phyloP scores from a whole-genome alignment of 2,888 invertebrate genomes.

The Apotomis capreana region DNA sequence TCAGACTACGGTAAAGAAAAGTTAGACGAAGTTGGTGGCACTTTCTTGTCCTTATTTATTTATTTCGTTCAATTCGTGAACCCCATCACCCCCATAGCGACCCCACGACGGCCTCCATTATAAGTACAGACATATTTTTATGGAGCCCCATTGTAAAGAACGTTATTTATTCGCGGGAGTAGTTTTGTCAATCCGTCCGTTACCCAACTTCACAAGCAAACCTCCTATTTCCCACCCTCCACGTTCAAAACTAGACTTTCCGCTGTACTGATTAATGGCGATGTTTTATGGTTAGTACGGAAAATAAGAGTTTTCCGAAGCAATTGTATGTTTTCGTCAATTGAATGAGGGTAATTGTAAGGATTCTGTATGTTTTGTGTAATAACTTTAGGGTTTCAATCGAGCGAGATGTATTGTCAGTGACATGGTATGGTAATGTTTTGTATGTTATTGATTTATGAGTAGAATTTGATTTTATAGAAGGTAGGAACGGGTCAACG shows the following conservation, averaged over 20 bases:
- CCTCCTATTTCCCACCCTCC: not conserved
- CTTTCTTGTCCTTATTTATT: too few relatives aligned
- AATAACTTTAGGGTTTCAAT: conserved; percentile 8
- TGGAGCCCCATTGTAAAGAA: conserved; percentile 31
- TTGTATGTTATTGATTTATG: not conserved
- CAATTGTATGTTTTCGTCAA: conserved; percentile 34
- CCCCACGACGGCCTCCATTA: conserved; percentile 16
- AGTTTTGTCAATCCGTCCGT: conserved; percentile 39
- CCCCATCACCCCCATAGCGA: conserved; percentile 12
- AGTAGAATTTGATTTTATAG: not conserved
- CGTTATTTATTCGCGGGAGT: conserved; percentile 41
- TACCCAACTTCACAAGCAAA: not conserved
- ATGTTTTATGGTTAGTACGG: not conserved
- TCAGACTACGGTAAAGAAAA: too few relatives aligned
- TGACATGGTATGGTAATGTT: not conserved
- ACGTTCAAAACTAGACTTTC: not conserved
- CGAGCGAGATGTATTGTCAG: not conserved
- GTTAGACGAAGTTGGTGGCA: too few relatives aligned
- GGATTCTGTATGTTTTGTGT: conserved; percentile 23
- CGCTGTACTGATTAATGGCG: not conserved
- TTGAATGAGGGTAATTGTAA: conserved; percentile 37
- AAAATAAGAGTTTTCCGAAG: not conserved
- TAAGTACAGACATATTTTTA: conserved; percentile 26
- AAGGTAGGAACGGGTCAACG: too few relatives aligned
- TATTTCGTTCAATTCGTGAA: not conserved